These are phyloP conservation scores for Struthidea cinerea DNA, from an alignment of 2,113 vertebrate genomes.

Conservation along the genomic window DNA sequence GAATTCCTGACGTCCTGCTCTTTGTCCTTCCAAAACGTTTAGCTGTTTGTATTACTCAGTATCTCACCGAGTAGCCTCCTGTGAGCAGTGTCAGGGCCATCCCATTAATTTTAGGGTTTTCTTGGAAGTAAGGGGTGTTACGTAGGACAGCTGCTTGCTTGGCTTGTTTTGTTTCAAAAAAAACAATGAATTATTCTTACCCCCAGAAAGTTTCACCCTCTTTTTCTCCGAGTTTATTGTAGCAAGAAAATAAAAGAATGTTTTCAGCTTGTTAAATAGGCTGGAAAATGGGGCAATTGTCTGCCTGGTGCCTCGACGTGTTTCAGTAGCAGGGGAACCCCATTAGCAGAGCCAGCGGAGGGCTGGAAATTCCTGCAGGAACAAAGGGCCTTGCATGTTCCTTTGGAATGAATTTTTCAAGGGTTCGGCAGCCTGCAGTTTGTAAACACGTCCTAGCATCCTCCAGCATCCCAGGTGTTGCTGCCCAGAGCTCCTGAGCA, in stretches of 20 bases:
- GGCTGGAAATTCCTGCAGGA: background rate
- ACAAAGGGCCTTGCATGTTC: background rate
- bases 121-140: background rate
- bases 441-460: background rate
- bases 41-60: background rate
- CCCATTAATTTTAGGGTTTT: background rate
- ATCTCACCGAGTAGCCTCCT: background rate
- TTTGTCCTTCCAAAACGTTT: background rate
- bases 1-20: background rate
- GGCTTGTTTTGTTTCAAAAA: background rate
- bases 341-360: conserved; percentile 10
- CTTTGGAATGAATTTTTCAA: background rate
- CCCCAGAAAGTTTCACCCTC: background rate
- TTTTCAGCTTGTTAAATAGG: conserved; percentile 59
- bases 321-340: background rate
- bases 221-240: background rate
- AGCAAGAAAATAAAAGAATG: background rate
- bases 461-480: background rate
- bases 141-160: background rate
- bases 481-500: background rate
- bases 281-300: conserved; percentile 56
- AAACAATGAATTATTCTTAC: background rate
- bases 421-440: background rate
- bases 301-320: background rate
- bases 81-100: background rate